Evolutionary conservation across 2,113 vertebrate species (phyloP).

Genomic region (Theristicus caerulescens): DNA sequence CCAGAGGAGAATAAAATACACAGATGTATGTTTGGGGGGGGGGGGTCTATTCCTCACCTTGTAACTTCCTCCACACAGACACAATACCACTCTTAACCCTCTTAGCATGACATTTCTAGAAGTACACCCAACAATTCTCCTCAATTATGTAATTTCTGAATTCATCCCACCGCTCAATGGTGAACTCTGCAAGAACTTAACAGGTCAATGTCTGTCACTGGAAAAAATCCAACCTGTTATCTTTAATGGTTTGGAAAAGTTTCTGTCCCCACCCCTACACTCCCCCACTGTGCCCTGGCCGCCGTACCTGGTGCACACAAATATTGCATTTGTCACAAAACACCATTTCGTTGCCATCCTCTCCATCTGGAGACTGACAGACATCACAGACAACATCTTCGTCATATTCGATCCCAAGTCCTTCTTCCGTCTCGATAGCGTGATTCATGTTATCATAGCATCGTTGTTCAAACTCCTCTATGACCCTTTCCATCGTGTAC

Average conservation of each 20-base stretch:
- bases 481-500: slow-evolving; percentile 88
- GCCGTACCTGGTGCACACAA: slow-evolving; percentile 93
- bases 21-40: background rate
- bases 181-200: background rate
- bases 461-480: slow-evolving; percentile 91
- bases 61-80: background rate
- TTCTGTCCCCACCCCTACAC: background rate
- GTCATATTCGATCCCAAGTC: slow-evolving; percentile 96
- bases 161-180: background rate
- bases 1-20: background rate
- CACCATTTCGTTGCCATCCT: slow-evolving; percentile 99
- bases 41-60: background rate
- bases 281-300: background rate
- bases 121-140: background rate
- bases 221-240: background rate
- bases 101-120: background rate
- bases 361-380: slow-evolving; percentile 94
- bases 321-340: slow-evolving; percentile 99
- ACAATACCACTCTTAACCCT: background rate
- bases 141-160: background rate
- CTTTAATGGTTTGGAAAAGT: background rate
- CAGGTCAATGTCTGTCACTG: background rate
- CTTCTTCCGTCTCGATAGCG: slow-evolving; percentile 92
- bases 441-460: slow-evolving; percentile 95
- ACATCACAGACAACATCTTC: slow-evolving; percentile 98